Conservation (phyloP, 2,888 invertebrate species). For the Chelonus formosanus region DNA sequence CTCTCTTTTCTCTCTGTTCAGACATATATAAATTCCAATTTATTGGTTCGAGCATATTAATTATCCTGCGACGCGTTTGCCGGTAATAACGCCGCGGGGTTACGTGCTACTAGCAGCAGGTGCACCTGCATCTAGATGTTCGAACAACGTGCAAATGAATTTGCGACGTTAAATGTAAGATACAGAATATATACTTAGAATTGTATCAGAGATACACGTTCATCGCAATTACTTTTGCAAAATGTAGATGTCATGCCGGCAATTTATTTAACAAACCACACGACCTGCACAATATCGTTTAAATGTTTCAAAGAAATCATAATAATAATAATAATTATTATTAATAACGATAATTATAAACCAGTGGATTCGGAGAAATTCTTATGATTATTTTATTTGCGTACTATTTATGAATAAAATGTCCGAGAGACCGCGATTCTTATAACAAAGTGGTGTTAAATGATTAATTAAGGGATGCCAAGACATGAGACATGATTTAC, state of each 20-base stretch:
- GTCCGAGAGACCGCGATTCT: constrained; percentile 14
- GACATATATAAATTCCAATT: constrained; percentile 37
- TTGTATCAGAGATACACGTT: background rate
- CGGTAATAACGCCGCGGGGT: constrained; percentile 39
- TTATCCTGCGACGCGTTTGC: constrained; percentile 43
- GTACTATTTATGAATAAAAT: constrained; percentile 17
- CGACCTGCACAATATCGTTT: background rate
- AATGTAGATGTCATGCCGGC: constrained; percentile 38
- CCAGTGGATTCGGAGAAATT: too few species aligned
- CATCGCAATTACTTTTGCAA: constrained; percentile 13
- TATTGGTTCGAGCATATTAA: constrained; percentile 43
- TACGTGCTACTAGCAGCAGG: constrained; percentile 33
- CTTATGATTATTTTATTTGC: background rate
- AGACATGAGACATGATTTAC: constrained; percentile 28
- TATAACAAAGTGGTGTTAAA: constrained; percentile 41
- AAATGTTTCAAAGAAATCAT: too few species aligned
- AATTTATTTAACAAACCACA: background rate
- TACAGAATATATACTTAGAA: constrained; percentile 12
- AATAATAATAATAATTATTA: background rate
- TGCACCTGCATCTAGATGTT: constrained; percentile 25
- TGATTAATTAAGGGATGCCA: constrained; percentile 37
- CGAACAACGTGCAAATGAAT: background rate
- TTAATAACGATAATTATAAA: background rate
- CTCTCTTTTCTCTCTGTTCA: constrained; percentile 8
- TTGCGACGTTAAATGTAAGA: constrained; percentile 22